Evolutionary conservation across 1,140 invertebrate genomes (phyloP).

Genomic region (Meloidogyne hapla): DNA sequence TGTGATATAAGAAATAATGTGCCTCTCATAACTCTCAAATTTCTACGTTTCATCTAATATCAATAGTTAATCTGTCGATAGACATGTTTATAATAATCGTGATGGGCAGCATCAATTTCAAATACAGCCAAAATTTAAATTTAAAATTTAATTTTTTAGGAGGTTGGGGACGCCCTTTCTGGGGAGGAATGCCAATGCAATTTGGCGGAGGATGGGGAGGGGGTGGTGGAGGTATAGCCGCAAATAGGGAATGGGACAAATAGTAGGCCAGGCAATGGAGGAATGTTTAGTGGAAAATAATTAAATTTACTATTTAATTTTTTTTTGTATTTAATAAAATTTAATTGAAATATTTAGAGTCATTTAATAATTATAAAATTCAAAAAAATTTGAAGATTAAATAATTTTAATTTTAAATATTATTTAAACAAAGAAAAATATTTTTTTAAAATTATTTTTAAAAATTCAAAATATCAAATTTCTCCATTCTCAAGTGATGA

Average conservation of each 20-base stretch:
- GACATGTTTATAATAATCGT: no score
- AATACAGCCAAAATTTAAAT: no score
- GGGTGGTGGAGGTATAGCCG: background rate
- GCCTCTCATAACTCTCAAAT: no score
- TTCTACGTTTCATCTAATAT: no score
- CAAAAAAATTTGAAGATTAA: background rate
- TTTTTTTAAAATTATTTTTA: background rate
- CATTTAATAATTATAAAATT: background rate
- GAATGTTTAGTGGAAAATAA: slow-evolving; percentile 3
- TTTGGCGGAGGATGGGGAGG: slow-evolving; percentile 1
- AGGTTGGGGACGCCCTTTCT: slow-evolving; percentile 18
- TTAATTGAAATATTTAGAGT: background rate
- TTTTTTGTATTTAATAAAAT: slow-evolving; percentile 5
- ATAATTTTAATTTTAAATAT: background rate
- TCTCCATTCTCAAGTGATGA: background rate
- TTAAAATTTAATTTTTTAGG: slow-evolving; percentile 5
- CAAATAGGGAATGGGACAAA: slow-evolving; percentile 7
- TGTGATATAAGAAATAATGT: no score
- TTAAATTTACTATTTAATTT: slow-evolving; percentile 3
- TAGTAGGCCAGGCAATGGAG: slow-evolving; percentile 1
- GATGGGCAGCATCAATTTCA: no score
- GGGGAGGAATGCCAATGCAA: slow-evolving; percentile 15
- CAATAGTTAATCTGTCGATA: no score
- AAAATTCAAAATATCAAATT: background rate
- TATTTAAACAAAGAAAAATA: background rate